Base-by-base conservation (phyloP, 2,113 vertebrate species). In the Eulemur rufifrons region DNA sequence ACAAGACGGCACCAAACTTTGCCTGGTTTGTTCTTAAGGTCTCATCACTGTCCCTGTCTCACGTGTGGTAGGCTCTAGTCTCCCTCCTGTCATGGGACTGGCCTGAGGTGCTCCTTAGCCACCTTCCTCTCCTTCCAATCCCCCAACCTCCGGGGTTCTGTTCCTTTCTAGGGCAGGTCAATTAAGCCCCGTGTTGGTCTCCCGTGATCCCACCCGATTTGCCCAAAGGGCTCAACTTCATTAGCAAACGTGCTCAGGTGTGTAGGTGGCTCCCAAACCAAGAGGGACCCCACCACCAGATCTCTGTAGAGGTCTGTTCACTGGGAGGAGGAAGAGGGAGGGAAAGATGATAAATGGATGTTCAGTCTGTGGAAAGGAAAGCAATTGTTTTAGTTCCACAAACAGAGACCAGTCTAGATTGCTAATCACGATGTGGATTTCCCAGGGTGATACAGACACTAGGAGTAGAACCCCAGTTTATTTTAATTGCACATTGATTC, bases 21-120 rank as follows among this genome's bases (percentile, higher is more conserved):
- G 56, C 32, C 10, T 7, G 6, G 7, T 20, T 45, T 87, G 47
- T 34, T 54, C 42, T 32, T 39, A 15, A 23, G 78, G 83, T 59
- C 50, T 66, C 7, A 1, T 50, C 45, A 17, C 50, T 47, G 2
- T 74, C 37, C 23, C 15, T 54, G 52, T 59, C 61, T 66, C 45
- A 1, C 0, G 2, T 52, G 59, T 27, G 32, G 37, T 69, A 27
- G 12, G 18, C 47, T 52, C 37, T 14, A 3, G 8, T 23, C n/a
- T n/a, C 66, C 59, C 15, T 45, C 63, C 37, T 56, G 68, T 9
- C n/a, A 25, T 15, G 7, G 84, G 64, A 34, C 84, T 34, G 73
- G 29, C 18, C 37, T 13, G 47, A 27, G 18, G 25, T 45, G 50
- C 34, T 27, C 15, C 12, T 45, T 34, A 13, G 54, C 37, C 15